Percentiles rank a stretch among this genome's conserved stretches.
These are phyloP conservation scores for Paedocypris micromegethes DNA, from an alignment of 2,797 vertebrate genomes.

Conservation along the genomic window DNA sequence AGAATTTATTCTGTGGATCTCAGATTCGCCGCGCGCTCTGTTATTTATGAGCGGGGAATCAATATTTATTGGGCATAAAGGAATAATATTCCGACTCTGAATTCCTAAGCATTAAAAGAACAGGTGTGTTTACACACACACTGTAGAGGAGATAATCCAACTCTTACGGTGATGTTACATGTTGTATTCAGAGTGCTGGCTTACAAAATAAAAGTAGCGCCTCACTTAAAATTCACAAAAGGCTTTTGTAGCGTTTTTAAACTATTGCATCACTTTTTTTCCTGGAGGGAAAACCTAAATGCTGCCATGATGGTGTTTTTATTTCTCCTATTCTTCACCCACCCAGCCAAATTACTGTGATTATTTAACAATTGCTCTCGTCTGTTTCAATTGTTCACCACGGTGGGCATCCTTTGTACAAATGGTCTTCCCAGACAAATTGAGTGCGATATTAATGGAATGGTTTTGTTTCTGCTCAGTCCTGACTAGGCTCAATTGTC, in stretches of 20 bases:
- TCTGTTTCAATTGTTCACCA: conserved; percentile 29
- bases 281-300: conserved; percentile 4
- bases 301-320: neutral
- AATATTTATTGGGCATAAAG: conserved; percentile 76
- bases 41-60: conserved; percentile 67
- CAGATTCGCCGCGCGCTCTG: conserved; percentile 50
- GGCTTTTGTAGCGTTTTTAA: conserved; percentile 2
- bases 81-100: conserved; percentile 68
- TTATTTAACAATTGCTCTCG: conserved; percentile 35
- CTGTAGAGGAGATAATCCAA: conserved; percentile 51
- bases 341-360: conserved; percentile 22
- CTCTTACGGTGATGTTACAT: conserved; percentile 58
- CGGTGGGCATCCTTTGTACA: conserved; percentile 30
- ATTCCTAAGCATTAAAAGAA: conserved; percentile 63
- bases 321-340: conserved; percentile 6
- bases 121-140: conserved; percentile 46
- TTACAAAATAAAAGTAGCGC: conserved; percentile 59
- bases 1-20: conserved; percentile 28
- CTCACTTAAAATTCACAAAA: conserved; percentile 44
- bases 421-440: conserved; percentile 29
- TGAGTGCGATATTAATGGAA: conserved; percentile 47
- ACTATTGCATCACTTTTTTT: conserved; percentile 12
- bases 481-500: conserved; percentile 48
- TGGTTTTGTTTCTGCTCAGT: conserved; percentile 47
- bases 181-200: conserved; percentile 41